Conservation (phyloP, 2,888 invertebrate species). For the Leptinotarsa tumamoca region DNA sequence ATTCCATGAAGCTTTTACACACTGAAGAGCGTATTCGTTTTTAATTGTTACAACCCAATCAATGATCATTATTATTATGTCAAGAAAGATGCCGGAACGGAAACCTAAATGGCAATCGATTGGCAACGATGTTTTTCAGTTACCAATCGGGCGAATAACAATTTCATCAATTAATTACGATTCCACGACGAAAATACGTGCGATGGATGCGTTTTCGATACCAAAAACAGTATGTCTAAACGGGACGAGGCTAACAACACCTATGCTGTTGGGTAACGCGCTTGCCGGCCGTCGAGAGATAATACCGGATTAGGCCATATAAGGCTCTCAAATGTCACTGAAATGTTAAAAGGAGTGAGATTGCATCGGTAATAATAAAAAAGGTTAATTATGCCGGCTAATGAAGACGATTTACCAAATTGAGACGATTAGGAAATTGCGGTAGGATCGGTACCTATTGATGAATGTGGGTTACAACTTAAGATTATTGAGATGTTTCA, state of each 20-base stretch:
- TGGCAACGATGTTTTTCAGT: neutral
- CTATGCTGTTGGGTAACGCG: constrained; percentile 45
- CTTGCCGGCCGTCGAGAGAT: constrained; percentile 5
- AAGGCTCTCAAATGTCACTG: constrained; percentile 3
- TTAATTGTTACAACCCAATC: too few relatives aligned
- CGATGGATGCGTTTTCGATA: constrained; percentile 14
- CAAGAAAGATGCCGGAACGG: too few relatives aligned
- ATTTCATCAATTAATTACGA: constrained; percentile 9
- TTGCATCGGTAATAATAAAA: constrained; percentile 31
- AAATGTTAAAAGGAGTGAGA: constrained; percentile 15
- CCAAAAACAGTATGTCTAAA: constrained; percentile 36
- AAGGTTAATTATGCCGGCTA: constrained; percentile 35
- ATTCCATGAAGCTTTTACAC: too few relatives aligned
- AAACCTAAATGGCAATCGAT: neutral
- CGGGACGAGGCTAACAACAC: constrained; percentile 59
- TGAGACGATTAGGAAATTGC: constrained; percentile 18
- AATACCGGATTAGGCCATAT: constrained; percentile 17
- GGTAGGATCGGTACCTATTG: constrained; percentile 12
- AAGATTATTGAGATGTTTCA: neutral
- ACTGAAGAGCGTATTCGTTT: too few relatives aligned
- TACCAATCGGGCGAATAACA: neutral
- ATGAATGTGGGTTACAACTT: constrained; percentile 20
- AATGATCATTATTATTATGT: too few relatives aligned
- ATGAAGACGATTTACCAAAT: constrained; percentile 30
- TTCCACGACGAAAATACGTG: constrained; percentile 19